These are phyloP conservation scores for Catharus bicknelli DNA, from an alignment of 2,113 vertebrate species.

Conservation along the genomic window DNA sequence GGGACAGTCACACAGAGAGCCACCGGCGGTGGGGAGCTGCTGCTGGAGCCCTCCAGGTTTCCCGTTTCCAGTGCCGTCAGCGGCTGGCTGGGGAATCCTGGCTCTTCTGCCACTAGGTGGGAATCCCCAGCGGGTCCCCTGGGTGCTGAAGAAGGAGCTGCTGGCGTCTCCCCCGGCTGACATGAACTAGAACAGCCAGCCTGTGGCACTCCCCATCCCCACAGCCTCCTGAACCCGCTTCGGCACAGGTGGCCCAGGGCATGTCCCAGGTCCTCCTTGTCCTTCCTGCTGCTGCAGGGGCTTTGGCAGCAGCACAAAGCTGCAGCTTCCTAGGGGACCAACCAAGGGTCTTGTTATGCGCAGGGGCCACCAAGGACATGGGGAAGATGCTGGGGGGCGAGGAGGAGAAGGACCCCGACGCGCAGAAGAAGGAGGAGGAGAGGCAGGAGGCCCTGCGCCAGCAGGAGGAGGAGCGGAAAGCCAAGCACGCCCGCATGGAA, in stretches of 20 bases:
- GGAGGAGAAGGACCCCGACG: slow-evolving; percentile 96
- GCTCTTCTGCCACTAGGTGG: background rate
- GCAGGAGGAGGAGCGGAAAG: slow-evolving; percentile 96
- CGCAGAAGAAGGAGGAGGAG: slow-evolving; percentile 96
- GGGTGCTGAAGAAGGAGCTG: slow-evolving; percentile 35
- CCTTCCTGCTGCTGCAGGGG: background rate
- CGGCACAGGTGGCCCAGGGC: fast-evolving
- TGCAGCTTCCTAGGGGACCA: background rate
- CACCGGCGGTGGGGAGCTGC: fast-evolving
- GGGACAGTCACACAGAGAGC: background rate
- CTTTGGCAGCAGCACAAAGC: background rate
- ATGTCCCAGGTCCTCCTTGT: background rate
- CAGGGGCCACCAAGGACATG: slow-evolving; percentile 99
- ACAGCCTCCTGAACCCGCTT: background rate
- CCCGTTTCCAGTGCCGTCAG: fast-evolving
- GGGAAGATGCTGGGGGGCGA: slow-evolving; percentile 98
- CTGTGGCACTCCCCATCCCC: background rate
- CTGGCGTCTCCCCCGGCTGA: background rate
- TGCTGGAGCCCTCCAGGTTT: background rate
- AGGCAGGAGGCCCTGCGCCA: slow-evolving; percentile 93
- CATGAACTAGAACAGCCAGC: background rate
- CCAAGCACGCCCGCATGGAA: slow-evolving; percentile 95
- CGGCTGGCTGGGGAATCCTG: slow-evolving; percentile 15
- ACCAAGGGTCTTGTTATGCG: background rate
- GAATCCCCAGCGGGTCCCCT: slow-evolving; percentile 31